Evolutionary conservation across 1,140 invertebrate genomes (phyloP), one percentile per base, ranked within the genome.

Genomic region (Drosophila serrata): DNA sequence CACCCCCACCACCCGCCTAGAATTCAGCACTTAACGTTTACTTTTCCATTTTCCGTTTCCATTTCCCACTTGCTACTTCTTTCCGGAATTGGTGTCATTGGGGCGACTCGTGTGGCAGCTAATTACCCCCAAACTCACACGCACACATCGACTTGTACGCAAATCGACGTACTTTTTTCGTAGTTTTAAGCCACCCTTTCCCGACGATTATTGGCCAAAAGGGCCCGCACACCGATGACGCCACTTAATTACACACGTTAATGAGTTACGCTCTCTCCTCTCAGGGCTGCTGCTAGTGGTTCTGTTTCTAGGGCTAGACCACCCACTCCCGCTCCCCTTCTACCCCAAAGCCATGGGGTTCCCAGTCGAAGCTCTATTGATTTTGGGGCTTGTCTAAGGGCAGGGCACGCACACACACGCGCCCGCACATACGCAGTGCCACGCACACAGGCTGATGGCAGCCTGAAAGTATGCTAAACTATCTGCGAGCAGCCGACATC

Each of bases 41-140:
- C 76, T 73, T 81, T 70, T 19, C 46, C 58, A 46, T 73, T 58
- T 48, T 64, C 57, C 49, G 58, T 56, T 53, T 53, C 49, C 49
- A 56, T 49, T 53, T 22, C 31, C 31, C 31, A 22, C 9, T 53
- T 53, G 22, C 31, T 15, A 37, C 51, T 53, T 57, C 58, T 53
- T 76, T 82, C 70, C 75, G 79, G 75, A 90, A 90, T 81, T 73
- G 76, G 85, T 88, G 85, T 88, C 85, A 88, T 90, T 84, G 76
- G 80, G 80, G 61, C 67, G 80, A 63, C 48, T 70, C 53, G 64
- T 84, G 72, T 45, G 27, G 11, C 60, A 70, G 64, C 61, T 86
- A 86, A 86, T 88, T 87, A 82, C 55, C 61, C 63, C 64, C 69
- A 58, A 53, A 58, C 70, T 70, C 56, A 63, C 46, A 49, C 59